Evolutionary conservation across 2,113 vertebrate species (phyloP).

Genomic region (Trichechus manatus): DNA sequence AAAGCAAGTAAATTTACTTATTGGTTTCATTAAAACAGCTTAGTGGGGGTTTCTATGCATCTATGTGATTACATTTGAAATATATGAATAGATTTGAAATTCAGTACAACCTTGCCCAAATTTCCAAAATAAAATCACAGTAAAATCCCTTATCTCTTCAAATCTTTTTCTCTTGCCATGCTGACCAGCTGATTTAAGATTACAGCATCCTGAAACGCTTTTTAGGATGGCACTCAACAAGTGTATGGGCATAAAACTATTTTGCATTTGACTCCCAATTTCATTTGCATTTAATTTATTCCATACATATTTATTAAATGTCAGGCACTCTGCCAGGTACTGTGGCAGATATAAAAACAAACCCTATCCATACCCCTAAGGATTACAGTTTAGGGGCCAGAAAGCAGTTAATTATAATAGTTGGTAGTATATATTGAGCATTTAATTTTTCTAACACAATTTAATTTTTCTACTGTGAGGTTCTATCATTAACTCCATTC

Average conservation of each 20-base stretch:
- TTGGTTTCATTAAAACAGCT: not conserved
- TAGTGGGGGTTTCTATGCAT: not conserved
- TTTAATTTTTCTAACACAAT: not conserved
- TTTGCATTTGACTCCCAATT: not conserved
- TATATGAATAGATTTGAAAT: not conserved
- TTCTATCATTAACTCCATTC: not conserved
- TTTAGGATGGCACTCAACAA: not conserved
- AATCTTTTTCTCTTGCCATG: not conserved
- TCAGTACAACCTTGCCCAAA: not conserved
- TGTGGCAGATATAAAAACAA: not conserved
- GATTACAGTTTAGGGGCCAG: not conserved
- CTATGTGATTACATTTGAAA: not conserved
- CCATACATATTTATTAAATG: not conserved
- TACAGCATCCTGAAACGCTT: not conserved
- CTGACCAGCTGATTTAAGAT: not conserved
- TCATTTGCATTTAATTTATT: not conserved
- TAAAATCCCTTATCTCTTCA: not conserved
- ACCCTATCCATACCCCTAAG: not conserved
- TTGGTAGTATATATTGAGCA: not conserved
- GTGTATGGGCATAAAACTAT: not conserved
- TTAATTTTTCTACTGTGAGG: not conserved
- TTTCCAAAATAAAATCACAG: not conserved
- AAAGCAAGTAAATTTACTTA: not conserved
- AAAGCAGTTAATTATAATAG: not conserved
- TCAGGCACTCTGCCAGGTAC: not conserved